These are phyloP conservation scores for Tineola bisselliella DNA, from an alignment of 2,888 invertebrate species.

Conservation along the genomic window DNA sequence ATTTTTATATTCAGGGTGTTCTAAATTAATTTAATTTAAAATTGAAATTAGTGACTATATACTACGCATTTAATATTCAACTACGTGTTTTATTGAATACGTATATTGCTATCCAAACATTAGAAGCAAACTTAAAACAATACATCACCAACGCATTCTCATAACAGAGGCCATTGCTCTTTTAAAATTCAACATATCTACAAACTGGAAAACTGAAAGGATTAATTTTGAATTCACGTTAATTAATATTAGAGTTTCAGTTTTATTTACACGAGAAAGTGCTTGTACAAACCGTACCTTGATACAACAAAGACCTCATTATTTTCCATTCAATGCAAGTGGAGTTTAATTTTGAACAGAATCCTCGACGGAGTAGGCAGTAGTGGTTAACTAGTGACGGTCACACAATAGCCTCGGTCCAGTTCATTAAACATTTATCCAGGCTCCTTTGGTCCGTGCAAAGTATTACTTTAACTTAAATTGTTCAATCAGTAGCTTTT, in stretches of 20 bases:
- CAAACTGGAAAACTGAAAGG: constrained; percentile 17
- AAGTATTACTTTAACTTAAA: background rate
- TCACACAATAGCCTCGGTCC: constrained; percentile 51
- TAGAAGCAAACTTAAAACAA: background rate
- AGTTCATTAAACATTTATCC: constrained; percentile 53
- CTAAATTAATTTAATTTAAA: background rate
- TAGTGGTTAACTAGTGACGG: constrained; percentile 15
- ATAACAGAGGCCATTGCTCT: constrained; percentile 20
- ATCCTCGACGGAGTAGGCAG: constrained; percentile 15
- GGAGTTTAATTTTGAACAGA: constrained; percentile 31
- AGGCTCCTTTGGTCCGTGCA: background rate
- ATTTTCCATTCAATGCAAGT: constrained; percentile 49
- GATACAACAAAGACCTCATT: constrained; percentile 45
- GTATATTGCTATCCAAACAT: background rate
- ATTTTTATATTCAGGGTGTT: too few species aligned
- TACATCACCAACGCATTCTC: background rate
- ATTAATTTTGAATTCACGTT: constrained; percentile 45
- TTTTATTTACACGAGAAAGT: constrained; percentile 17
- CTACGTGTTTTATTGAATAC: background rate
- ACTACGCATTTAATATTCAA: background rate
- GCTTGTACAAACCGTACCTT: constrained; percentile 19
- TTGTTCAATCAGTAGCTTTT: constrained; percentile 1
- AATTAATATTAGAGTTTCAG: constrained; percentile 36
- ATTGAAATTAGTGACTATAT: background rate
- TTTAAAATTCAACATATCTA: constrained; percentile 8